These are phyloP conservation scores for Sycophila sp. DNA, from an alignment of 1,140 invertebrate genomes.

Conservation along the genomic window DNA sequence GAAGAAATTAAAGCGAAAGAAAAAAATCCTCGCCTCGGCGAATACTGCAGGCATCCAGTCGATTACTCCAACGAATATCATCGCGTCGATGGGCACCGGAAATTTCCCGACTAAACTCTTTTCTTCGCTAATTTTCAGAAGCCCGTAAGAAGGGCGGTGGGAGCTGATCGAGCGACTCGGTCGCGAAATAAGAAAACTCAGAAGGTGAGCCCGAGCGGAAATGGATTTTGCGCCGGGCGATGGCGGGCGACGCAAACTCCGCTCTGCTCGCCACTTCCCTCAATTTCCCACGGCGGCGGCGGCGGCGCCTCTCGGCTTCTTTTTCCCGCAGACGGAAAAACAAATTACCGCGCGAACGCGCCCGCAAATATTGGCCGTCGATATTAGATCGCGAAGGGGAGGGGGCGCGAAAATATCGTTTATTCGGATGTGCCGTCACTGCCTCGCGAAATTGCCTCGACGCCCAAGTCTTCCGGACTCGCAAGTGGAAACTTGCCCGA, in stretches of 20 bases:
- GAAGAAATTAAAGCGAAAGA: no score
- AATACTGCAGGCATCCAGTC: no score
- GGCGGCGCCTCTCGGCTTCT: background rate
- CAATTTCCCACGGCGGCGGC: background rate
- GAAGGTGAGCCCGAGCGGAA: background rate
- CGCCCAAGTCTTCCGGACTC: no score
- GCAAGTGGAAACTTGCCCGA: no score
- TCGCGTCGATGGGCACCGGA: background rate
- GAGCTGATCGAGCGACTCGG: no score
- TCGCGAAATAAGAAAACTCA: slow-evolving; percentile 17
- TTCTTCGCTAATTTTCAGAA: slow-evolving; percentile 10
- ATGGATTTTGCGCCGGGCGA: slow-evolving; percentile 32
- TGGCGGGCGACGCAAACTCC: background rate
- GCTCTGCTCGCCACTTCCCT: slow-evolving; percentile 9
- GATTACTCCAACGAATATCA: background rate
- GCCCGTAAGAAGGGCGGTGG: no score
- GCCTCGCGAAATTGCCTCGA: no score
- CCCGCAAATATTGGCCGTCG: background rate
- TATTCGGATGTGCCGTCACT: no score
- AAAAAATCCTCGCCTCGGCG: no score
- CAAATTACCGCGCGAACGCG: background rate
- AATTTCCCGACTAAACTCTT: slow-evolving; percentile 18
- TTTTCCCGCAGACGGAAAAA: slow-evolving; percentile 23
- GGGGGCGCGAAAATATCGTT: slow-evolving; percentile 24
- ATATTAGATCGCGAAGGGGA: background rate